Base-by-base conservation (phyloP, 1,140 invertebrate species). In the Thereuonema tuberculata region DNA sequence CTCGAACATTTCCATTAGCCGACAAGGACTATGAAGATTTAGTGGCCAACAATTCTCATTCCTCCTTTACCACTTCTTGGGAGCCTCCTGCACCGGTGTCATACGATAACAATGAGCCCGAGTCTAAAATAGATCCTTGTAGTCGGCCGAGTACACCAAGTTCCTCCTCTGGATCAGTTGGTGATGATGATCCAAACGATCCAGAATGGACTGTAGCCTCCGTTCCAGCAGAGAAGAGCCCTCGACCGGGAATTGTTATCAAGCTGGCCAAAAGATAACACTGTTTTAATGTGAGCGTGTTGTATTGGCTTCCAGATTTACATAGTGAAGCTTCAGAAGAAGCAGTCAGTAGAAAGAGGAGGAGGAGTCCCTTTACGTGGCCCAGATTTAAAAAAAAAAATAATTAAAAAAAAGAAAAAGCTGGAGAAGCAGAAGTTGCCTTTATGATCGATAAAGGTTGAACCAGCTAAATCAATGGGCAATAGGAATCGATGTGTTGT, bases 151-250 rank as follows among this genome's bases (percentile, higher is more conserved):
- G 66, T n/a, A 54, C 64, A 25, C 67, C 75, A 56, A 78, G 78
- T 59, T 82, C 83, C 65, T 78, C 78, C 23, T 81, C 81, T 15
- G 78, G 80, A 65, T 81, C 81, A 26, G 80, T 77, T 23, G 78
- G 78, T 47, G 82, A 80, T 2, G 86, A 87, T 66, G 86, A 88
- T 72, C 85, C 85, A 1, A 85, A 87, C 69, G 86, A 89, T 74
- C 83, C 82, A 1, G 86, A 89, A 69, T 89, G 86, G 86, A 71
- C 65, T 2, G 61, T 59, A 12, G 20, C 55, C n/a, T 2, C 59
- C 1, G 24, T 29, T 27, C 17, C 53, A 12, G 24, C 53, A 12
- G 53, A 55, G 9, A 55, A 29, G 21, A 25, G 53, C 9, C 53
- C 53, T 26, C 53, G 53, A 12, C 53, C 53, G 14, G 53, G 53